These are phyloP conservation scores for Anabacerthia variegaticeps DNA, from an alignment of 2,797 vertebrate species.

Conservation along the genomic window DNA sequence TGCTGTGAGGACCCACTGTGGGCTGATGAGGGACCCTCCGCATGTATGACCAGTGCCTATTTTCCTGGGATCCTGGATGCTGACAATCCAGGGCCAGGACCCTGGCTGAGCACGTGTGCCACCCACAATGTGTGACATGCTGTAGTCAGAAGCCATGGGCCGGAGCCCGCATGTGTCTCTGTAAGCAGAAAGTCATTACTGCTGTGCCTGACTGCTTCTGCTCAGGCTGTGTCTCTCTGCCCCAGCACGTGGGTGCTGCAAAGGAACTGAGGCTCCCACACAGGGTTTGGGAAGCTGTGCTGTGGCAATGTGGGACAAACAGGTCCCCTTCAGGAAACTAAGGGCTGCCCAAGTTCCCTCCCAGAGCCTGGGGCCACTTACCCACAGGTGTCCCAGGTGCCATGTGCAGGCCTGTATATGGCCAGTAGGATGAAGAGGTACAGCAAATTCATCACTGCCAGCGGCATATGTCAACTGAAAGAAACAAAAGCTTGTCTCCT, in stretches of 20 bases:
- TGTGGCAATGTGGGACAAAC: background rate
- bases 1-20: background rate
- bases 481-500: background rate
- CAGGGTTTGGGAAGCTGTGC: background rate
- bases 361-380: background rate
- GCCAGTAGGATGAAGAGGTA: background rate
- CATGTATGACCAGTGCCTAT: background rate
- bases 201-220: background rate
- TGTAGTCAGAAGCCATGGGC: background rate
- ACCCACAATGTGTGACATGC: background rate
- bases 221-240: background rate
- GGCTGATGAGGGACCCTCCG: slow-evolving; percentile 9
- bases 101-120: background rate
- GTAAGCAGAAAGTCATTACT: background rate
- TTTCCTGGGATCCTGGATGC: slow-evolving; percentile 31
- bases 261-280: background rate
- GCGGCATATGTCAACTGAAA: background rate
- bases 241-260: background rate
- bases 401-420: background rate
- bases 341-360: background rate
- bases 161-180: slow-evolving; percentile 23
- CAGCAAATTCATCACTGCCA: background rate
- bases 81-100: slow-evolving; percentile 7
- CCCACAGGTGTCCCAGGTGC: background rate
- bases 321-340: background rate